Base-by-base conservation (phyloP, 2,113 vertebrate genomes). In the Gulo gulo region DNA sequence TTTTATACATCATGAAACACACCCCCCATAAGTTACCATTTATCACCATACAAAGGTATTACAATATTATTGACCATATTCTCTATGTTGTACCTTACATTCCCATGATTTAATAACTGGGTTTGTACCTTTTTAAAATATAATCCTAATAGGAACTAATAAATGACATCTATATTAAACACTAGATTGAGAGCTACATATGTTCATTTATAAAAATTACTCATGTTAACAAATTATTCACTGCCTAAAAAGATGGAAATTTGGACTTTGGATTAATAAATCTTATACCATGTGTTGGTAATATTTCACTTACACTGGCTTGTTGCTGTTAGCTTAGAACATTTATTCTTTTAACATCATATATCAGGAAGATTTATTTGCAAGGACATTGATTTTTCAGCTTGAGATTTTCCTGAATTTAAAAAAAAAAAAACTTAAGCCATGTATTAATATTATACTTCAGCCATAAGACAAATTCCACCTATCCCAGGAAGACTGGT, bases 401-500 rank as follows among this genome's bases (percentile, higher is more conserved):
- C 55, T 15, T 39, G 26, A 96, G 86, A 95, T 95, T 85, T 84
- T 91, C 85, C 57, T 94, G 16, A 95, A 76, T 84, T 13, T 91
- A 63, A 59, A 91, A 91, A 55, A 65, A 92, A 20, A 26, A 45
- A 23, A 73, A 36, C 47, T 89, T 42, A 55, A 61, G 78, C 74
- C 59, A 42, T 20, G 42, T 87, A 86, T 92, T 65, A 88, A 67
- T 89, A 88, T 50, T 94, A 76, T 89, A 79, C 34, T 95, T 93
- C 65, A 39, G 55, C 89, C 90, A 65, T 84, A 76, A 97, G 94
- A 98, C 91, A 96, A 97, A 98, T 50, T 74, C 83, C 85, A 97
- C 83, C 71, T 97, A 18, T 84, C 91, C 73, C 78, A 3, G 0
- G 84, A 97, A 91, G 88, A 93, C 85, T 94, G 1, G 34, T 97